These are phyloP conservation scores for Pituophis catenifer DNA, from an alignment of 2,113 vertebrate genomes.

Conservation along the genomic window DNA sequence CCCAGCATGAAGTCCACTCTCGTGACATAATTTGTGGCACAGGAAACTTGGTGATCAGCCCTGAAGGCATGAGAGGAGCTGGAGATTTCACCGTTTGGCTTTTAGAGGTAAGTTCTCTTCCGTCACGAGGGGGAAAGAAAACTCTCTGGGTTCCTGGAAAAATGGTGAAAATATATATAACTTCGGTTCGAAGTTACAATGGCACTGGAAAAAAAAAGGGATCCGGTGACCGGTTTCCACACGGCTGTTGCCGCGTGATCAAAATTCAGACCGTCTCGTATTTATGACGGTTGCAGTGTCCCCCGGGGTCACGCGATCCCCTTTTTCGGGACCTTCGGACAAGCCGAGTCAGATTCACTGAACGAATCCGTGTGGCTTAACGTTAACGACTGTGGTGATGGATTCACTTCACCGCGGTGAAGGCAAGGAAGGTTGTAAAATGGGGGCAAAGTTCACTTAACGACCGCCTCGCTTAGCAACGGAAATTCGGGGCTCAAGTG, in stretches of 20 bases:
- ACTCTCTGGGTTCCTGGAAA: conserved; percentile 18
- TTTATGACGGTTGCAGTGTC: too few species aligned
- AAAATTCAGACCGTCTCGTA: too few species aligned
- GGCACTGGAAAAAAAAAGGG: too few species aligned
- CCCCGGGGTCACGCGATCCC: too few species aligned
- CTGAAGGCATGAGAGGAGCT: conserved; percentile 59
- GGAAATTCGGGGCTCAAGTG: neutral
- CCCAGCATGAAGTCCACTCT: conserved; percentile 60
- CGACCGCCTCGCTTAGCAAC: rapidly evolving
- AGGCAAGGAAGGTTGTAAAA: neutral
- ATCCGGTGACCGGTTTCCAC: too few species aligned
- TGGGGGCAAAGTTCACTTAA: neutral
- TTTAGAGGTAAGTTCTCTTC: conserved; percentile 61
- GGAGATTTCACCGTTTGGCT: conserved; percentile 59
- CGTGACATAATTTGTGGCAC: conserved; percentile 63
- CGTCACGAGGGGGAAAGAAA: conserved; percentile 41
- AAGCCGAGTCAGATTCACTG: neutral
- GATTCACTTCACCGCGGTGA: neutral
- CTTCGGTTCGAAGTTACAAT: too few species aligned
- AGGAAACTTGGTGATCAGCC: conserved; percentile 56
- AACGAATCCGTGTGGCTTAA: neutral
- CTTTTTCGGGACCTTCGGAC: neutral
- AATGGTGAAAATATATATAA: neutral
- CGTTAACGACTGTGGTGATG: neutral
- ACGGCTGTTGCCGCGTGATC: too few species aligned